phyloP scores from a whole-genome alignment of 2,113 vertebrate species.

The Micronycteris hirsuta region DNA sequence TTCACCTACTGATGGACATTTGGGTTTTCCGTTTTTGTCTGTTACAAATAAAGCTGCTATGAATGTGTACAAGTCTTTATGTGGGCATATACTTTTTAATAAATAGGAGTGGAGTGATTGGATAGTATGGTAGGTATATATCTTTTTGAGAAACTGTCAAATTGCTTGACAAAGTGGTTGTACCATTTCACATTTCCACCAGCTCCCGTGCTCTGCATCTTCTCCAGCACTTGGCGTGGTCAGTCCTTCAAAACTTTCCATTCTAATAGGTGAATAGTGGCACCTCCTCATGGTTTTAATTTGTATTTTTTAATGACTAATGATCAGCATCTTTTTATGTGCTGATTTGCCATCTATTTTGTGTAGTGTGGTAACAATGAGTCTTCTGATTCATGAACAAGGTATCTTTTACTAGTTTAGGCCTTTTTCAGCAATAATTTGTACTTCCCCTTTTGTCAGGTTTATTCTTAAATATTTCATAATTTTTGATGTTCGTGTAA shows the following conservation, averaged over 20 bases:
- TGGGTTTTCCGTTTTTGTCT: not conserved
- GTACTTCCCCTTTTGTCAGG: not conserved
- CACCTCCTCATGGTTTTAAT: not conserved
- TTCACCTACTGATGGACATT: constrained; percentile 11
- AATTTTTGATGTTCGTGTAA: not conserved
- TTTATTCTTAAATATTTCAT: not conserved
- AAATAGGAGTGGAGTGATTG: not conserved
- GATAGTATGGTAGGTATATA: not conserved
- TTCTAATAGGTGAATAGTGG: not conserved
- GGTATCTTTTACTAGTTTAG: not conserved
- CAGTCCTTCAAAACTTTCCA: not conserved
- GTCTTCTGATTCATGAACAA: not conserved
- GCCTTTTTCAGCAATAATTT: not conserved
- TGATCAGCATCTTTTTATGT: not conserved
- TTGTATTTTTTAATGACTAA: not conserved
- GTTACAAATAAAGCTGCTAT: constrained; percentile 41
- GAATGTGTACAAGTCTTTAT: not conserved
- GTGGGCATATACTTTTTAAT: not conserved
- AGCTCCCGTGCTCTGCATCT: not conserved
- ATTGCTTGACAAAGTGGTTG: not conserved
- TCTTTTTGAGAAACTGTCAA: not conserved
- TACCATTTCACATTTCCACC: not conserved
- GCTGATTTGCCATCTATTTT: not conserved
- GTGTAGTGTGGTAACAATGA: not conserved
- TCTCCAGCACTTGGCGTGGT: not conserved